Percentiles rank a stretch among this genome's conserved stretches.
These are phyloP conservation scores for Chaetorhynchus papuensis DNA, from an alignment of 2,113 vertebrate species.

Conservation along the genomic window DNA sequence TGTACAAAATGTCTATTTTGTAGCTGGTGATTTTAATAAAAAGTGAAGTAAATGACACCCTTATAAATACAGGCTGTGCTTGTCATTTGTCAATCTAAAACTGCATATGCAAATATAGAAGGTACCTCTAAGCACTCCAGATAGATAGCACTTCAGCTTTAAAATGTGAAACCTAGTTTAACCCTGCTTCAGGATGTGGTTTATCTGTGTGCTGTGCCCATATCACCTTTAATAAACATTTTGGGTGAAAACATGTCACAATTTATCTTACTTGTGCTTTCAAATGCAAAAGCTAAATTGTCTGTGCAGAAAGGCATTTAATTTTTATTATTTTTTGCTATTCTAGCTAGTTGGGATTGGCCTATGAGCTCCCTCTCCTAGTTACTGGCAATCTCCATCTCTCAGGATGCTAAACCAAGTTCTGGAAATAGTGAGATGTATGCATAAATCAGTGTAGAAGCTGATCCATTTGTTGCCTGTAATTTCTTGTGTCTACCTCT, in stretches of 20 bases:
- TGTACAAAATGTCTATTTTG: neutral
- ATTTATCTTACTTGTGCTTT: neutral
- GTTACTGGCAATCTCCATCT: neutral
- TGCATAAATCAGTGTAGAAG: neutral
- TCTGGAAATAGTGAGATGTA: neutral
- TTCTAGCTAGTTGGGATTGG: neutral
- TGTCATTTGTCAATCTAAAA: neutral
- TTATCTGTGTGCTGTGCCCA: neutral
- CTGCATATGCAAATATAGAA: neutral
- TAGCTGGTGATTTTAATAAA: conserved; percentile 55
- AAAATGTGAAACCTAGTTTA: neutral
- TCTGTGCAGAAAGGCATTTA: neutral
- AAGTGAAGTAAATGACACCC: neutral
- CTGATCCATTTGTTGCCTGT: neutral
- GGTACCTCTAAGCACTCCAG: neutral
- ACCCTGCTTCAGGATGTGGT: neutral
- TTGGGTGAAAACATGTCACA: neutral
- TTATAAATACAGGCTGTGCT: neutral
- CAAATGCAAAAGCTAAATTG: neutral
- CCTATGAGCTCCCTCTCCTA: neutral
- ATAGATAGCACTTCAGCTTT: neutral
- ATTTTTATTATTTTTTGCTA: neutral
- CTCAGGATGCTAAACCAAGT: neutral
- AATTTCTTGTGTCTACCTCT: neutral
- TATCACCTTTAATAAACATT: neutral